phyloP scores from a whole-genome alignment of 1,140 invertebrate genomes.

The Drosophila trapezifrons region DNA sequence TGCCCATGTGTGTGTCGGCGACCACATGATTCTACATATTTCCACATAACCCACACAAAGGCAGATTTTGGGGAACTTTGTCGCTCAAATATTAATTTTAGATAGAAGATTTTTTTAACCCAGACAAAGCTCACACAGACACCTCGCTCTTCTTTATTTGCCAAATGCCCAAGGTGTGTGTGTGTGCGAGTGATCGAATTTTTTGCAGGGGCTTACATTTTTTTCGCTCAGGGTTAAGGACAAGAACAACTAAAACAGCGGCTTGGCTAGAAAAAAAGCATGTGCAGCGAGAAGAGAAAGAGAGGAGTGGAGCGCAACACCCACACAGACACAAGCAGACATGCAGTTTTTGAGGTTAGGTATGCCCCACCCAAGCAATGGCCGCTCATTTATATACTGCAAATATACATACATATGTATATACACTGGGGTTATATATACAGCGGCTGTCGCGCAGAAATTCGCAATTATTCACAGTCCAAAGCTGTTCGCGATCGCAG shows the following conservation, averaged over 20 bases:
- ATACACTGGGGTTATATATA: constrained; percentile 24
- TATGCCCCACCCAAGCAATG: constrained; percentile 82
- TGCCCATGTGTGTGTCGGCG: constrained; percentile 27
- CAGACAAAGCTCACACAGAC: constrained; percentile 44
- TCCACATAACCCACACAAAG: constrained; percentile 65
- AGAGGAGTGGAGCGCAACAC: constrained; percentile 37
- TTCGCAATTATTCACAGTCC: constrained; percentile 78
- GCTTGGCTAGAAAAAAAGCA: constrained; percentile 58
- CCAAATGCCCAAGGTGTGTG: constrained; percentile 23
- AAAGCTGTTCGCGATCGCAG: constrained; percentile 74
- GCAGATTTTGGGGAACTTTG: constrained; percentile 47
- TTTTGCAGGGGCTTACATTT: constrained; percentile 20
- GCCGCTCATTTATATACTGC: constrained; percentile 56
- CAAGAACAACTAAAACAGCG: constrained; percentile 49
- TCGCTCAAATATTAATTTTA: constrained; percentile 82
- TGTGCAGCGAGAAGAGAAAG: constrained; percentile 46
- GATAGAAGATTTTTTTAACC: constrained; percentile 62
- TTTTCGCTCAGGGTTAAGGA: constrained; percentile 71
- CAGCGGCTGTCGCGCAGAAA: constrained; percentile 68
- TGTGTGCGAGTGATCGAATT: constrained; percentile 41
- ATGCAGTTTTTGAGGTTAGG: constrained; percentile 75
- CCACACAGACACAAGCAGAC: constrained; percentile 25
- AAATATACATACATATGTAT: constrained; percentile 29
- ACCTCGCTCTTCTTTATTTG: constrained; percentile 8
- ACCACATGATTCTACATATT: constrained; percentile 79